Conservation (phyloP, 1,140 invertebrate genomes). For the Drosophila paulistorum region DNA sequence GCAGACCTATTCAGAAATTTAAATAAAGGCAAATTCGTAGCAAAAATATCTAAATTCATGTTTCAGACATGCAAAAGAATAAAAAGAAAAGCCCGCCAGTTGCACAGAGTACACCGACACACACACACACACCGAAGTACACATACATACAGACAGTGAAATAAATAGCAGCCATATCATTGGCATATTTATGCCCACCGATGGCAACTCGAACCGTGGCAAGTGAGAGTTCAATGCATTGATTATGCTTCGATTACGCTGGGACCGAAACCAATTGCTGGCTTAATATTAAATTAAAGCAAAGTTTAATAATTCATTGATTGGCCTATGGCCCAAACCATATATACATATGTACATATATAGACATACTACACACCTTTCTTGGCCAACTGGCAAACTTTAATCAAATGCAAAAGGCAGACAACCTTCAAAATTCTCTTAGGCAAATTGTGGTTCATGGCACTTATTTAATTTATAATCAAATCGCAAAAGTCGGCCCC, state of each 20-base stretch:
- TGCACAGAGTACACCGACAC: neutral
- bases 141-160: slow-evolving; percentile 12
- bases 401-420: slow-evolving; percentile 44
- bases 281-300: slow-evolving; percentile 58
- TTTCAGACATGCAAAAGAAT: slow-evolving; percentile 60
- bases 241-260: slow-evolving; percentile 52
- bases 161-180: slow-evolving; percentile 37
- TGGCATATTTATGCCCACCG: slow-evolving; percentile 60
- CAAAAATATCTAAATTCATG: slow-evolving; percentile 34
- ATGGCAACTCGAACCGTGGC: slow-evolving; percentile 7
- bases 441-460: slow-evolving; percentile 40
- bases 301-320: slow-evolving; percentile 65
- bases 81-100: slow-evolving; percentile 14
- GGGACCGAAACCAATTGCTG: slow-evolving; percentile 34
- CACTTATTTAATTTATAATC: slow-evolving; percentile 73
- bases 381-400: slow-evolving; percentile 22
- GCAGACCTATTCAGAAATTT: slow-evolving; percentile 46
- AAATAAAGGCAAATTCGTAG: slow-evolving; percentile 36
- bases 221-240: slow-evolving; percentile 60
- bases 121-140: neutral
- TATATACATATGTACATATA: no score
- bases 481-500: slow-evolving; percentile 59
- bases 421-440: slow-evolving; percentile 40
- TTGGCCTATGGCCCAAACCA: slow-evolving; percentile 18
- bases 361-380: no score